These are phyloP conservation scores for Zaprionus camerounensis DNA, from an alignment of 1,140 invertebrate genomes.

Conservation along the genomic window DNA sequence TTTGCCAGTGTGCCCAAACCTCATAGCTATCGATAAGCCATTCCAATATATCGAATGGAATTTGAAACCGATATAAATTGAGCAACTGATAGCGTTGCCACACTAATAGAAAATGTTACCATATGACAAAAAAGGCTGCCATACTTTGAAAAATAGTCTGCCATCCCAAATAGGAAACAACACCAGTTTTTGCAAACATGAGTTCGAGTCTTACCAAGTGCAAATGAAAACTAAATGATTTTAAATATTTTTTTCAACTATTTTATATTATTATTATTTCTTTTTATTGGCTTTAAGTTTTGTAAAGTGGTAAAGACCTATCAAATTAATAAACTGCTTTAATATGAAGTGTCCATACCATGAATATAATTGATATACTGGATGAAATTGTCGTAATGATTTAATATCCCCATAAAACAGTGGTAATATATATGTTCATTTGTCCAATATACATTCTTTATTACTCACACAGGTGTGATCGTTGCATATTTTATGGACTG, in stretches of 20 bases:
- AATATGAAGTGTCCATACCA: neutral
- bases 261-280: neutral
- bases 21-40: neutral
- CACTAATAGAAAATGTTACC: neutral
- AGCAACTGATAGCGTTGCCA: neutral
- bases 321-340: neutral
- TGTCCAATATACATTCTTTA: neutral
- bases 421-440: too few relatives aligned
- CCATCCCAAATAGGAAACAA: neutral
- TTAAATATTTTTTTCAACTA: neutral
- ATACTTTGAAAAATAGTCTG: neutral
- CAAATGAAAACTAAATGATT: neutral
- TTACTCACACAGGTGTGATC: neutral
- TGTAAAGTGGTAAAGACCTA: neutral
- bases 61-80: neutral
- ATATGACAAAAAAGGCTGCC: neutral
- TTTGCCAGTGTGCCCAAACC: slow-evolving; percentile 28
- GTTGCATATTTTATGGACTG: neutral
- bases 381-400: neutral
- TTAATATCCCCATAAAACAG: neutral
- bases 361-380: neutral
- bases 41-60: slow-evolving; percentile 12
- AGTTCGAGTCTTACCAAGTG: neutral
- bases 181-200: neutral
- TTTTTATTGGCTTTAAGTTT: neutral